Evolutionary conservation across 1,140 invertebrate genomes (phyloP).

Genomic region (Anoplolepis gracilipes): DNA sequence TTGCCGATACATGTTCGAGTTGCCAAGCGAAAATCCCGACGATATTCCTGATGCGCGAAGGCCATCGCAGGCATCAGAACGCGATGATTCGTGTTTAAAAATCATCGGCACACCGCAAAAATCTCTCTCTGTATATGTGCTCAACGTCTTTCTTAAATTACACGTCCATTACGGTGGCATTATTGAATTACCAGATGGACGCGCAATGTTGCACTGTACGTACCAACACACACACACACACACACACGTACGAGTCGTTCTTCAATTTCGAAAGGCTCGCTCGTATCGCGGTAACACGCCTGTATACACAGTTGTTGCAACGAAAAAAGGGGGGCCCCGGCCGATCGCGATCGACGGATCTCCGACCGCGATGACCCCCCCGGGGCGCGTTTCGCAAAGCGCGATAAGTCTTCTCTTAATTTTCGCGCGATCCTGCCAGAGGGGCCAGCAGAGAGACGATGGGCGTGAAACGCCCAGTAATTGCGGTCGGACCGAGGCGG

Average conservation of each 20-base stretch:
- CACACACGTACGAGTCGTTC: neutral
- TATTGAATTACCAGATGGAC: constrained; percentile 47
- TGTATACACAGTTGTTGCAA: neutral
- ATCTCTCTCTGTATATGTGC: neutral
- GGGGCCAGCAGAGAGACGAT: constrained; percentile 32
- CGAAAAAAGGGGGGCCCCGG: neutral
- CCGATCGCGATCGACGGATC: constrained; percentile 60
- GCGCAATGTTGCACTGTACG: neutral
- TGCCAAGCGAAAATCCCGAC: neutral
- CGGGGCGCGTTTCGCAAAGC: constrained; percentile 49
- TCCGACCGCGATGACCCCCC: neutral
- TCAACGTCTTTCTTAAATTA: constrained; percentile 49
- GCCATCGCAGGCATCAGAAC: neutral
- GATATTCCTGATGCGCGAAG: neutral
- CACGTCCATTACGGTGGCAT: constrained; percentile 27
- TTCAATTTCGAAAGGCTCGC: constrained; percentile 49
- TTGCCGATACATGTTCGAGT: neutral
- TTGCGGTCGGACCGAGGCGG: constrained; percentile 35
- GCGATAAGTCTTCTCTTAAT: constrained; percentile 69
- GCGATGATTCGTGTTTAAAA: constrained; percentile 3
- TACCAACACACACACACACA: no score
- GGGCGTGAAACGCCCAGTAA: constrained; percentile 62
- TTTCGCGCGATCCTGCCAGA: constrained; percentile 30
- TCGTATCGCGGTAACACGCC: constrained; percentile 18
- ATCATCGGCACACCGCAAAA: neutral